These are phyloP conservation scores for Lophotriccus pileatus DNA, from an alignment of 2,797 vertebrate species.

Conservation along the genomic window DNA sequence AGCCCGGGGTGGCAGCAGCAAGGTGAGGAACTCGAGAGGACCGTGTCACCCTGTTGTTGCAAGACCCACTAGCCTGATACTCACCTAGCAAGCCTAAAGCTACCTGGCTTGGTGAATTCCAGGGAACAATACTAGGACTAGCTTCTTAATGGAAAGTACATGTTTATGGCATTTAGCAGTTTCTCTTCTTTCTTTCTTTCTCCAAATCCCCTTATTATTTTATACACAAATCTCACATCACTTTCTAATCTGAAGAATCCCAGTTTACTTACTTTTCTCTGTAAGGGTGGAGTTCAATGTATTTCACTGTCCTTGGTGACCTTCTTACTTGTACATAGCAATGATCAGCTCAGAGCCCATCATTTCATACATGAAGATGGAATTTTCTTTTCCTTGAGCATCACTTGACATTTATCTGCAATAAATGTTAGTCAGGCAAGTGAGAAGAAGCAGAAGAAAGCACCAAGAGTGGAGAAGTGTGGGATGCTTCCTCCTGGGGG, in stretches of 20 bases:
- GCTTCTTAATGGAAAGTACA: background rate
- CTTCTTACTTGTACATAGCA: background rate
- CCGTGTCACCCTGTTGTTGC: background rate
- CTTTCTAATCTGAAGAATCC: background rate
- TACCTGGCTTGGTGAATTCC: background rate
- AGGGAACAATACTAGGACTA: background rate
- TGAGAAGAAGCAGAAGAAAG: background rate
- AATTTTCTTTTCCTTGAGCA: background rate
- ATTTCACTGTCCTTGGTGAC: background rate
- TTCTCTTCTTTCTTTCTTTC: background rate
- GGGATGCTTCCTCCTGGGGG: conserved; percentile 40
- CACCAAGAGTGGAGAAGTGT: background rate
- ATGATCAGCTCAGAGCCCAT: background rate
- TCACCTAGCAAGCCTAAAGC: background rate
- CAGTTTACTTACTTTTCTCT: background rate
- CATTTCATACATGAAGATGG: background rate
- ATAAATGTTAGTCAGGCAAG: background rate
- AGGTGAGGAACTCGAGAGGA: background rate
- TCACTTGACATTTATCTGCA: background rate
- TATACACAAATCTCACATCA: background rate
- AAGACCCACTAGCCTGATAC: background rate
- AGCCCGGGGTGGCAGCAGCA: background rate
- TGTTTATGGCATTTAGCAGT: background rate
- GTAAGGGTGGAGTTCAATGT: rapidly evolving
- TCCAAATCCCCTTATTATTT: background rate